These are phyloP conservation scores for Dasyprocta punctata DNA, from an alignment of 2,113 vertebrate genomes.

Conservation along the genomic window DNA sequence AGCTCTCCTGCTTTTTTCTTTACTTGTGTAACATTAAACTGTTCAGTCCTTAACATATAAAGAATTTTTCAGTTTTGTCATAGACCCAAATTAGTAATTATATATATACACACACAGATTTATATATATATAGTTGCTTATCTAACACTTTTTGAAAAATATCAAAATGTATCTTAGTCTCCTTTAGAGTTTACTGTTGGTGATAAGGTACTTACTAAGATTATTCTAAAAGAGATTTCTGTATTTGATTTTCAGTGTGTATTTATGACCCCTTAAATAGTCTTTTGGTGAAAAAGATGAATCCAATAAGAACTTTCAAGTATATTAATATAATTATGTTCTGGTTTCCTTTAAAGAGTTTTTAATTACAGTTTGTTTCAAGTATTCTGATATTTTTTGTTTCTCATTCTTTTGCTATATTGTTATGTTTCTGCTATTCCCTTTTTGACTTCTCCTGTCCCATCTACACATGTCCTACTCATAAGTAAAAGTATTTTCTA, in stretches of 20 bases:
- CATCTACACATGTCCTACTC: background rate
- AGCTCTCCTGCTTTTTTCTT: background rate
- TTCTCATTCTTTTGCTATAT: background rate
- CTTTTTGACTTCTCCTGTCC: background rate
- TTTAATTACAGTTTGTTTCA: slow-evolving; percentile 14
- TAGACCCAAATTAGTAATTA: slow-evolving; percentile 10
- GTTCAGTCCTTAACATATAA: slow-evolving; percentile 37
- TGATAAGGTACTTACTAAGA: background rate
- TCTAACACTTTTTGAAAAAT: background rate
- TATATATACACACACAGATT: too few species aligned
- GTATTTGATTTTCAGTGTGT: slow-evolving; percentile 20
- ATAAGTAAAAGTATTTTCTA: slow-evolving; percentile 33
- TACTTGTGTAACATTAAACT: background rate
- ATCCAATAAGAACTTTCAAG: background rate
- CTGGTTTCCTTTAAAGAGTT: background rate
- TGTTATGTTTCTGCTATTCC: slow-evolving; percentile 24
- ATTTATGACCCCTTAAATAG: background rate
- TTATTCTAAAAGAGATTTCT: background rate
- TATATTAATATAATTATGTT: slow-evolving; percentile 27
- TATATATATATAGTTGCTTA: slow-evolving; percentile 13
- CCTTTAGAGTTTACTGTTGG: background rate
- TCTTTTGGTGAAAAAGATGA: slow-evolving; percentile 3
- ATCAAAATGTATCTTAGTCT: slow-evolving; percentile 8
- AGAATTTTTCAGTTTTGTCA: slow-evolving; percentile 9
- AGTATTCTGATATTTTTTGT: slow-evolving; percentile 1